Percentiles rank a stretch among this genome's conserved stretches.
These are phyloP conservation scores for Notothenia coriiceps DNA, from an alignment of 2,113 vertebrate genomes.

Conservation along the genomic window DNA sequence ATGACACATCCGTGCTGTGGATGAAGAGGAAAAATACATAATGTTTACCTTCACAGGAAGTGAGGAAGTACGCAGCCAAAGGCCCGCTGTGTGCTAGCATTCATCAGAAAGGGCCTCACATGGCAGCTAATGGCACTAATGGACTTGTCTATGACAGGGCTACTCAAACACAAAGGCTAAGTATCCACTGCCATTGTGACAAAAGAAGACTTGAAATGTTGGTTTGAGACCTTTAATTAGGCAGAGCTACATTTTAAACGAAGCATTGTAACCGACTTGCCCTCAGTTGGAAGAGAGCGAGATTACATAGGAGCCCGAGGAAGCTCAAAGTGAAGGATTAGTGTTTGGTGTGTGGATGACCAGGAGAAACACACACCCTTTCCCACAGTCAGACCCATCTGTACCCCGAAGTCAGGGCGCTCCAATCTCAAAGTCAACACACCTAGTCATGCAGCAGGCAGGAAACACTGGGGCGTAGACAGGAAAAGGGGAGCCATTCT, in stretches of 20 bases:
- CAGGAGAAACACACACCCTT: conserved; percentile 62
- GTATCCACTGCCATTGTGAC: conserved; percentile 37
- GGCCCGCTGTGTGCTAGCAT: conserved; percentile 37
- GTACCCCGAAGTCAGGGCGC: conserved; percentile 59
- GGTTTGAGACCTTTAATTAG: conserved; percentile 58
- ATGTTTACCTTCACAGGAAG: conserved; percentile 68
- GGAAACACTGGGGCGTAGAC: conserved; percentile 82
- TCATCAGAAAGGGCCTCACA: conserved; percentile 48
- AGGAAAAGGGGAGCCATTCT: conserved; percentile 81
- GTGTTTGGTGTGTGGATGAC: conserved; percentile 29
- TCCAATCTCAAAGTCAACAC: conserved; percentile 76
- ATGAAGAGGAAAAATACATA: conserved; percentile 32
- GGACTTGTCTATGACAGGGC: conserved; percentile 61
- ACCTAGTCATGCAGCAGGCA: conserved; percentile 75
- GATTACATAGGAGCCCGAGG: conserved; percentile 53
- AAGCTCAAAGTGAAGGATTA: conserved; percentile 46
- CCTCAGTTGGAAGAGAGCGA: conserved; percentile 23
- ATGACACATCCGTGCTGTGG: conserved; percentile 40
- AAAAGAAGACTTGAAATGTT: conserved; percentile 38
- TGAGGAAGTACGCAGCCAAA: conserved; percentile 42
- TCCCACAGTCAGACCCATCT: conserved; percentile 63
- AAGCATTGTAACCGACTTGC: conserved; percentile 5
- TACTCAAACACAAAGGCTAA: conserved; percentile 49
- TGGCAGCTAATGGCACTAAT: conserved; percentile 55
- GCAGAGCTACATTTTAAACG: conserved; percentile 37